Percentiles rank a stretch among this genome's conserved stretches.
Evolutionary conservation across 2,888 invertebrate genomes (phyloP).

Genomic region (Nemurella pictetii): DNA sequence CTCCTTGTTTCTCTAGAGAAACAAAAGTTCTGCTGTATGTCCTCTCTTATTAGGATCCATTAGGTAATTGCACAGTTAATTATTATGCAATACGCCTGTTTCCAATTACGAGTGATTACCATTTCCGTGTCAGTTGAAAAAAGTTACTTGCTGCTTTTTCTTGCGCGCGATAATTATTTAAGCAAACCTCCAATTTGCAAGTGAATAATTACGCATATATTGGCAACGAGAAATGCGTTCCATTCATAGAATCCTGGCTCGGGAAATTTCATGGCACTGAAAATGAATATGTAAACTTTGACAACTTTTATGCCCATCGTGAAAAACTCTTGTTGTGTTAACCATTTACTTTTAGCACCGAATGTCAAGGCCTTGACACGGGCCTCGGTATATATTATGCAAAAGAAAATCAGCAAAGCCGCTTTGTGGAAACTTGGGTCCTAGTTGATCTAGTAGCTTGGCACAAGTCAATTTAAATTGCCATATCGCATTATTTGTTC

Average conservation of each 20-base stretch:
- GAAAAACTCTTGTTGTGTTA: too few relatives aligned
- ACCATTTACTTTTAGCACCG: not conserved
- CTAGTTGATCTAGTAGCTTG: not conserved
- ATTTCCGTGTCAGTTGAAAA: not conserved
- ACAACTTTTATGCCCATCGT: not conserved
- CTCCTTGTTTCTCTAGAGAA: not conserved
- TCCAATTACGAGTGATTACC: not conserved
- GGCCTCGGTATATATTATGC: too few relatives aligned
- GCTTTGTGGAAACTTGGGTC: not conserved
- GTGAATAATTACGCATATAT: not conserved
- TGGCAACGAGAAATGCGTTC: not conserved
- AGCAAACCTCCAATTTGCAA: not conserved
- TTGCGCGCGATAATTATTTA: not conserved
- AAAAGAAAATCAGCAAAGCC: not conserved
- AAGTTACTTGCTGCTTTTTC: not conserved
- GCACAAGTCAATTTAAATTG: not conserved
- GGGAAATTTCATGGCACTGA: too few relatives aligned
- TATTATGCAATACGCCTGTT: not conserved
- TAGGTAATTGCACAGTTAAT: not conserved
- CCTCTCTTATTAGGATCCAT: not conserved
- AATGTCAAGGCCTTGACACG: not conserved
- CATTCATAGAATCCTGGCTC: too few relatives aligned
- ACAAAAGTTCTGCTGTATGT: not conserved
- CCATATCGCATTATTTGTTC: not conserved
- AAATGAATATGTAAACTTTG: not conserved